Percentiles rank a stretch among this genome's conserved stretches.
Conservation (phyloP, 1,140 invertebrate genomes). For the Tigriopus japonicus region DNA sequence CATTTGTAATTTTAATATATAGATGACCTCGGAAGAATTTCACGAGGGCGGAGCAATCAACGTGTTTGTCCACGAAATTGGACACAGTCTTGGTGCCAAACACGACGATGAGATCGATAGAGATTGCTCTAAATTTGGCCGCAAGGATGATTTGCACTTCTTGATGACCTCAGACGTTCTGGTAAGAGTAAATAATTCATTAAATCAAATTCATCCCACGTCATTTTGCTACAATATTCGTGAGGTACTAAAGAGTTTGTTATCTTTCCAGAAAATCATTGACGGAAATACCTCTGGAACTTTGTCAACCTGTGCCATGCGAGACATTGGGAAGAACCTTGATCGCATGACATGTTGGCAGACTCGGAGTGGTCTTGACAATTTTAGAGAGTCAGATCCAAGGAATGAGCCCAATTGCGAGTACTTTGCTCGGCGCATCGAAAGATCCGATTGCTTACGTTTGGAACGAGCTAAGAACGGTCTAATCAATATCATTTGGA, state of each 20-base stretch:
- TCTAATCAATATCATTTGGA: too few species aligned
- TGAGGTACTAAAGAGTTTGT: too few species aligned
- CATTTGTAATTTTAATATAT: not conserved
- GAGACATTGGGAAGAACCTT: not conserved
- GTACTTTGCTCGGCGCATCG: too few species aligned
- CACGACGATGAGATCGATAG: not conserved
- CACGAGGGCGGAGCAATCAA: not conserved
- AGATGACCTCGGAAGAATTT: not conserved
- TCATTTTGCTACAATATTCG: too few species aligned
- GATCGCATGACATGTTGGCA: not conserved
- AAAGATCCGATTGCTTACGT: too few species aligned
- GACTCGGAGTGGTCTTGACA: slow-evolving; percentile 13
- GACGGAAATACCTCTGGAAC: not conserved
- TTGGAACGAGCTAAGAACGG: too few species aligned
- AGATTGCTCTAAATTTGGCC: not conserved
- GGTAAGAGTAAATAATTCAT: not conserved
- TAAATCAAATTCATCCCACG: too few species aligned
- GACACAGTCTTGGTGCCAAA: not conserved
- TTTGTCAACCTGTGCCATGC: not conserved
- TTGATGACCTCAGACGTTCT: not conserved
- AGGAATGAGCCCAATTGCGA: too few species aligned
- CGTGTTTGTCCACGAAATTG: not conserved
- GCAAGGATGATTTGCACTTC: not conserved
- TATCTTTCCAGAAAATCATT: not conserved
- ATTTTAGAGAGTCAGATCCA: too few species aligned